Evolutionary conservation across 2,888 invertebrate species (phyloP), one percentile per base, ranked within the genome.

Genomic region (Lasioglossum marginatum): DNA sequence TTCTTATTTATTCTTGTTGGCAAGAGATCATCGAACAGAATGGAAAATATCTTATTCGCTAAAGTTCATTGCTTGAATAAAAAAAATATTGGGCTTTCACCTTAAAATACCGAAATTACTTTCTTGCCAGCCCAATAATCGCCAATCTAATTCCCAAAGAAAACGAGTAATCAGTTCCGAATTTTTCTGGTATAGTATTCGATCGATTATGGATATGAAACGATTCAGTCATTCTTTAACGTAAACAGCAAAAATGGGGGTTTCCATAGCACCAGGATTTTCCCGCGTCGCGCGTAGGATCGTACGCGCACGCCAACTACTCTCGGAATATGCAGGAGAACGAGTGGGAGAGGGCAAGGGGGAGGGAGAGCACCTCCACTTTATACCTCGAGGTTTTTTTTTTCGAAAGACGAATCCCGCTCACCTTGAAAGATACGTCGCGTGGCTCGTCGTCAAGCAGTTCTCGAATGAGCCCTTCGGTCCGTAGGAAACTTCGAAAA

Each of bases 371-470:
- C 82, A 87, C 87, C 88, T 79, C 89, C 88, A 84, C 81, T 87
- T 86, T 87, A 84, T 88, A 86, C 87, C 78, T 77, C 81, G 66
- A 79, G 60, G 85, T 73, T 85, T 87, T 90, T 90, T 84, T 90
- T 90, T 89, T 86, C 86, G 89, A 87, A 90, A 90, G 90, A 90
- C 85, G 89, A 90, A 90, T 91, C 91, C 90, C 89, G 91, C 83
- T 91, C 91, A 91, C 91, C 91, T 91, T 91, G 91, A 90, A 91
- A 90, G 90, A 89, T 90, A 90, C 90, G 91, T 90, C 91, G 90
- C 91, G 90, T 90, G 91, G 89, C 89, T 90, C 90, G 88, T 87
- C 88, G 88, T 89, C 86, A 76, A 80, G 80, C 84, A 81, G 86
- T 87, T 78, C 87, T 89, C 87, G 88, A 84, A 85, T 72, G 86